Conservation (phyloP, 2,113 vertebrate species). For the Delphinapterus leucas region DNA sequence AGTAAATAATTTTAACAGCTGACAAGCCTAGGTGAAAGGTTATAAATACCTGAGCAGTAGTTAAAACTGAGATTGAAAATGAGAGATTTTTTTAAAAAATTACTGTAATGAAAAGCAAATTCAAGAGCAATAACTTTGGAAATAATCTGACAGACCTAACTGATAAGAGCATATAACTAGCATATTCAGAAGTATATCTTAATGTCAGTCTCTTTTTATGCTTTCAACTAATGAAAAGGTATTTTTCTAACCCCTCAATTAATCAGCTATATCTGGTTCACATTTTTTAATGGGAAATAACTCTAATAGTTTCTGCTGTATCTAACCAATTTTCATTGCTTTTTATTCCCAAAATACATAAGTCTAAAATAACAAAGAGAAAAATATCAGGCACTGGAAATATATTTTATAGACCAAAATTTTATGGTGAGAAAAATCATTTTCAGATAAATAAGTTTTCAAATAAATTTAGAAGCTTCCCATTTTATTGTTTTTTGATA, state of each 20-base stretch:
- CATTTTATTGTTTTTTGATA: not conserved
- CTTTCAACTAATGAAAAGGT: conserved; percentile 57
- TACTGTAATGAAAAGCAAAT: conserved; percentile 67
- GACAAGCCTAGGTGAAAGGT: conserved; percentile 62
- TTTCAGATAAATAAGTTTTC: conserved; percentile 38
- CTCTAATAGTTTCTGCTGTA: conserved; percentile 31
- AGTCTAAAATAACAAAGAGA: conserved; percentile 44
- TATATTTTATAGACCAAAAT: conserved; percentile 18
- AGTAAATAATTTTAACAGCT: conserved; percentile 59
- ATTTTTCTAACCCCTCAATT: conserved; percentile 70
- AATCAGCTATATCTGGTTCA: conserved; percentile 61
- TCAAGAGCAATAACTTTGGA: conserved; percentile 55
- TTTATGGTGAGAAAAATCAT: conserved; percentile 8
- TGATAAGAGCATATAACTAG: conserved; percentile 31
- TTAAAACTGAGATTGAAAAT: conserved; percentile 65
- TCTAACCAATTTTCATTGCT: conserved; percentile 53
- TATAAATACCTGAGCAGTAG: conserved; percentile 32
- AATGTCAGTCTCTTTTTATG: conserved; percentile 61
- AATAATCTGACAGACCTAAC: conserved; percentile 57
- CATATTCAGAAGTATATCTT: conserved; percentile 40
- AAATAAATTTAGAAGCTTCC: conserved; percentile 19
- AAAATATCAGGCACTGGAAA: conserved; percentile 45
- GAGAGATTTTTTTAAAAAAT: not conserved
- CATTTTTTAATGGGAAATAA: conserved; percentile 55
- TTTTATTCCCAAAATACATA: conserved; percentile 47